Evolutionary conservation across 2,113 vertebrate genomes (phyloP), one percentile per base, ranked within the genome.

Genomic region (Arenaria interpres): DNA sequence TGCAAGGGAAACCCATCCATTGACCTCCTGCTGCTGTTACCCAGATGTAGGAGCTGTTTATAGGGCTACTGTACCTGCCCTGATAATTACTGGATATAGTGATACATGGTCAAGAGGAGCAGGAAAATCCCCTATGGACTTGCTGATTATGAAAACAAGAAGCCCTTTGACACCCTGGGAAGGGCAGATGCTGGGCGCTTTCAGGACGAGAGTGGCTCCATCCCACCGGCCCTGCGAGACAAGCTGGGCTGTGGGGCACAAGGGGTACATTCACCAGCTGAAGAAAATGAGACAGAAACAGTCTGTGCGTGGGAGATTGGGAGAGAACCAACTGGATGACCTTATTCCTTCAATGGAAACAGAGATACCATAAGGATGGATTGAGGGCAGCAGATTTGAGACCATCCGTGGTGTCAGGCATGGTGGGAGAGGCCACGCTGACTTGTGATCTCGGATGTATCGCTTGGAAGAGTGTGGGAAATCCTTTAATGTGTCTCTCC

Each of bases 361-460:
- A 37, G 39, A 69, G 77, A n/a, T 79, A 60, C 41, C 10, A 0
- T 14, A 20, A 67, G 39, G 15, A 25, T 12, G 73, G 88, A 60
- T 77, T 24, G 45, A 72, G 37, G 73, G 86, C 80, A 91, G 46
- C 76, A 93, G 89, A 74, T 92, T 74, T 89, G 68, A 90, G 73
- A 46, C 56, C 68, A 28, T 92, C 46, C 25, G 0, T 60, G 71
- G 48, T 85, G 85, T 46, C 53, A 20, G 64, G 77, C 33, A 1
- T 2, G 19, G 32, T 46, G 66, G 64, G 68, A 90, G 86, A 93
- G 62, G 53, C 77, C 80, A 62, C 1, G 7, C 77, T 96, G 94
- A 76, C 77, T 87, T 46, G 69, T 69, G 89, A 43, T 53, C 69
- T 92, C 30, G 63, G 67, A 37, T 69, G 3, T 27, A 25, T 46